Conservation (phyloP, 2,797 vertebrate species). For the Thripadectes ignobilis region DNA sequence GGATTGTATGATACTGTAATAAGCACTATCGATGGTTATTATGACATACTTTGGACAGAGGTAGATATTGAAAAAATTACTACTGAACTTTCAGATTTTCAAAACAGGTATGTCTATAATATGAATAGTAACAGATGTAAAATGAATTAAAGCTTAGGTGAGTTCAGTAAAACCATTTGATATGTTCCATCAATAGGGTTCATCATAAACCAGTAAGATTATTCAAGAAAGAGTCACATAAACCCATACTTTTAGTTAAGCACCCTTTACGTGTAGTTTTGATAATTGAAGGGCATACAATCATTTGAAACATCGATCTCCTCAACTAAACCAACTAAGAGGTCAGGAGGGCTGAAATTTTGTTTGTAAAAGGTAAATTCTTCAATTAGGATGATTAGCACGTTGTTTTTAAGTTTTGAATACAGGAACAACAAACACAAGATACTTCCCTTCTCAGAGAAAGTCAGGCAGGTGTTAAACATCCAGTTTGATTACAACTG, state of each 20-base stretch:
- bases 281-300: rapidly evolving
- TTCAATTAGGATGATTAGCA: background rate
- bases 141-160: background rate
- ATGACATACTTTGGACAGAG: conserved; percentile 81
- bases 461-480: background rate
- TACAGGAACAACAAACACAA: background rate
- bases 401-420: background rate
- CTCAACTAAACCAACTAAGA: background rate
- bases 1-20: conserved; percentile 84
- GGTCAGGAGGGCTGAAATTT: background rate
- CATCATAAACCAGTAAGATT: background rate
- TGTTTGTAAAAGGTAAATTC: background rate
- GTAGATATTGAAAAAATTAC: conserved; percentile 85
- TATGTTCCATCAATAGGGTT: background rate
- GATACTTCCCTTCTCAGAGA: background rate
- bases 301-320: rapidly evolving
- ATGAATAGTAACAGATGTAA: background rate
- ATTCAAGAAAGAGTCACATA: background rate
- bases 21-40: conserved; percentile 80
- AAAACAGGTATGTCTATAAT: conserved; percentile 73
- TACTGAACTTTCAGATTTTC: conserved; percentile 82
- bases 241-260: background rate
- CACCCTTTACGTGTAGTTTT: background rate
- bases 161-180: background rate
- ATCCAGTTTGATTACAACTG: background rate